Evolutionary conservation across 2,797 vertebrate species (phyloP), one percentile per base, ranked within the genome.

Genomic region (Hypotaenidia okinawae): DNA sequence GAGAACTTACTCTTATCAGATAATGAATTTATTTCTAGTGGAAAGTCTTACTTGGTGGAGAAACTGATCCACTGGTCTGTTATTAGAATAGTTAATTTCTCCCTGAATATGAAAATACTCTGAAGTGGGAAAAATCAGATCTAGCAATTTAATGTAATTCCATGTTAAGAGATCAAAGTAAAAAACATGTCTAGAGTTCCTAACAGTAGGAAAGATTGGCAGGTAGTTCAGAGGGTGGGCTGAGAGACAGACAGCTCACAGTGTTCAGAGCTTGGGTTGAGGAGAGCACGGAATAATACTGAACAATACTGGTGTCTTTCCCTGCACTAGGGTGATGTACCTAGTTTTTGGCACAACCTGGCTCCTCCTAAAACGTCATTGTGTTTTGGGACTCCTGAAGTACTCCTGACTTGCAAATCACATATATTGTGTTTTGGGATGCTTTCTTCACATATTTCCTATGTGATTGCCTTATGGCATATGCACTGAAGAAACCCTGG

Each of bases 11-110:
- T 94, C 51, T 92, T 94, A 95, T 82, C 89, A 94, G 81, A 89
- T 94, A 94, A 95, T 93, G 52, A 89, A 82, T 94, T 90, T 91
- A 66, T 84, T 84, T 95, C 61, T 72, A 75, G 64, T 77, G 68
- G 70, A 80, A 94, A 43, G 61, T 85, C 49, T 84, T 88, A 51
- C 32, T 90, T 52, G 67, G 1, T 87, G 78, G 69, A 94, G 72
- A 96, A 92, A 77, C 68, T 11, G 51, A 89, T 91, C 93, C 11
- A 70, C 24, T 5, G 5, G 12, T 54, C 28, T 75, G 59, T 41
- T 83, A 66, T 21, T 89, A 79, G 61, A 55, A 83, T 85, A 90
- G 77, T 37, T 67, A 63, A n/a, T 92, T 94, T 93, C 45, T 85
- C 22, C 41, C 78, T 84, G 57, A 81, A 43, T 93, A 75, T 80